Conservation (phyloP, 2,888 invertebrate species). For the Melinaea menophilus region DNA sequence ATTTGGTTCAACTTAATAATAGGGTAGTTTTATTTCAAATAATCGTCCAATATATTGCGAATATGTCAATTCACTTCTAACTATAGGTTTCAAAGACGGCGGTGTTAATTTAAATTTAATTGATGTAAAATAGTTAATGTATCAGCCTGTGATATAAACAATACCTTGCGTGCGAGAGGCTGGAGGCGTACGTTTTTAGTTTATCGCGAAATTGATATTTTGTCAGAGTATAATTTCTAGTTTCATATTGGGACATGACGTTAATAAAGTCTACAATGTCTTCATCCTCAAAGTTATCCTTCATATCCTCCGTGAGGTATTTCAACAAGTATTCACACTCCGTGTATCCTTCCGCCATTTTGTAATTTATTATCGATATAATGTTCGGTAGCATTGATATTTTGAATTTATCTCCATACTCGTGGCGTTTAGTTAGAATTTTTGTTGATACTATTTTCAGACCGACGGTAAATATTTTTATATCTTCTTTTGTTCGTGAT, state of each 20-base stretch:
- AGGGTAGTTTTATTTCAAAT: too few species aligned
- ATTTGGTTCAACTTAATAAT: too few species aligned
- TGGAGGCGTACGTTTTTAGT: slow-evolving; percentile 47
- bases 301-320: slow-evolving; percentile 75
- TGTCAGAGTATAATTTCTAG: slow-evolving; percentile 36
- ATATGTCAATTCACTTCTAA: too few species aligned
- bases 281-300: slow-evolving; percentile 64
- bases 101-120: slow-evolving; percentile 27
- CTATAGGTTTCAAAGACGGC: too few species aligned
- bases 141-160: slow-evolving; percentile 5
- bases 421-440: slow-evolving; percentile 44
- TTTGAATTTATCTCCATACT: slow-evolving; percentile 58
- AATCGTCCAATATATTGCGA: too few species aligned
- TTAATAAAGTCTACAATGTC: slow-evolving; percentile 47
- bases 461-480: slow-evolving; percentile 56
- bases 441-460: slow-evolving; percentile 61
- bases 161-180: slow-evolving; percentile 59
- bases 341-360: slow-evolving; percentile 49
- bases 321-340: slow-evolving; percentile 64
- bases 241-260: slow-evolving; percentile 23
- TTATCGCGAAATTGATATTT: slow-evolving; percentile 46
- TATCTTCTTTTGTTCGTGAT: slow-evolving; percentile 45
- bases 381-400: slow-evolving; percentile 72
- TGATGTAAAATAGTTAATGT: background rate
- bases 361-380: slow-evolving; percentile 73